Conservation (phyloP, 2,888 invertebrate genomes). For the Brachyptera putata region DNA sequence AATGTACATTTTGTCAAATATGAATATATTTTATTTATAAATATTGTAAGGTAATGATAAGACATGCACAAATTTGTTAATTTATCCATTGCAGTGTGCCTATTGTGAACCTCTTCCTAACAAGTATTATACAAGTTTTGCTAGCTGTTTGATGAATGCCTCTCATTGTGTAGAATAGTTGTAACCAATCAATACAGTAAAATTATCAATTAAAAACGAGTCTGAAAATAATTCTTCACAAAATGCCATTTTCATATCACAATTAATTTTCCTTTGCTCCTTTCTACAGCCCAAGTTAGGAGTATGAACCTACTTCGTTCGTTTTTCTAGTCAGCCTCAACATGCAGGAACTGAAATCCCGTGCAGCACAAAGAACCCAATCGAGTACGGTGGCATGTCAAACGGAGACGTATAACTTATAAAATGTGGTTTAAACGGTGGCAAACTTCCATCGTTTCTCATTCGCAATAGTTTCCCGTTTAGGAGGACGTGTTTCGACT, state of each 20-base stretch:
- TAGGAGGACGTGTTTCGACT: constrained; percentile 21
- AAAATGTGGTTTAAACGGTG: constrained; percentile 23
- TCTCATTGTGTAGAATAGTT: constrained; percentile 1
- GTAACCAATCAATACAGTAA: too few relatives aligned
- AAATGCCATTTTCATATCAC: too few relatives aligned
- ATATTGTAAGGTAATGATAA: not conserved
- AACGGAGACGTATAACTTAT: not conserved
- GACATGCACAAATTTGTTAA: not conserved
- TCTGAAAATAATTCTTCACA: too few relatives aligned
- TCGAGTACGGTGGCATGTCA: not conserved
- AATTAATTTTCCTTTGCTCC: not conserved
- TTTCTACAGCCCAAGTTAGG: not conserved
- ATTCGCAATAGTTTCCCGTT: constrained; percentile 24
- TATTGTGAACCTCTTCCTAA: constrained; percentile 2
- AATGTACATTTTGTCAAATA: constrained; percentile 8
- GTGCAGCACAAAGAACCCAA: constrained; percentile 18
- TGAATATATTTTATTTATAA: constrained; percentile 7
- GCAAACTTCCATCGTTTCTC: constrained; percentile 21
- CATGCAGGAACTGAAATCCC: not conserved
- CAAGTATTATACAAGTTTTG: constrained; percentile 3
- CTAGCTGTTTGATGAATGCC: not conserved
- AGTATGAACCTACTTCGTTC: not conserved
- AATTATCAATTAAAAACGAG: too few relatives aligned
- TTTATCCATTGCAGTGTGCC: constrained; percentile 5
- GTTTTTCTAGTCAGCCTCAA: too few relatives aligned